phyloP scores from a whole-genome alignment of 2,888 invertebrate genomes.

The Tetanocera ferruginea region DNA sequence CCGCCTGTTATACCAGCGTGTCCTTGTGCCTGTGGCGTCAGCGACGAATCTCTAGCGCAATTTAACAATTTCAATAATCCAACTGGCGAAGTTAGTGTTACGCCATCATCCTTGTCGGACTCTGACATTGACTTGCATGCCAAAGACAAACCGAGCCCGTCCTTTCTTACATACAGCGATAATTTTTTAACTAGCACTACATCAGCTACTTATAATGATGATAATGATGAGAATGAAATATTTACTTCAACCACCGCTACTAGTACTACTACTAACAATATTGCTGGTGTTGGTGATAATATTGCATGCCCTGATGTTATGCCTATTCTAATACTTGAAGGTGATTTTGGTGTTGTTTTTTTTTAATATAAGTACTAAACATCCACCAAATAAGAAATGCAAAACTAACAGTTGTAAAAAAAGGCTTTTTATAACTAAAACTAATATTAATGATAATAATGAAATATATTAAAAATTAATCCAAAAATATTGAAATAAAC shows the following conservation, averaged over 20 bases:
- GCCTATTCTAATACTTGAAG: slow-evolving; percentile 88
- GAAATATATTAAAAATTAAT: no score
- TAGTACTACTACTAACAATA: slow-evolving; percentile 39
- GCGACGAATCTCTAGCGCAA: background rate
- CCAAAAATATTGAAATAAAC: background rate
- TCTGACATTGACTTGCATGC: slow-evolving; percentile 49
- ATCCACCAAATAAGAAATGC: slow-evolving; percentile 14
- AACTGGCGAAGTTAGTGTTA: background rate
- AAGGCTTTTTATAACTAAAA: background rate
- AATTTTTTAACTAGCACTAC: slow-evolving; percentile 64
- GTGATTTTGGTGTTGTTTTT: slow-evolving; percentile 72
- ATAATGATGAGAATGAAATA: slow-evolving; percentile 40
- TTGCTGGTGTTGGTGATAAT: slow-evolving; percentile 51
- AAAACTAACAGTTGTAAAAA: background rate
- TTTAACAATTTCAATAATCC: background rate
- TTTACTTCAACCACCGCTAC: slow-evolving; percentile 21
- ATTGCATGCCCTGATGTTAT: slow-evolving; percentile 77
- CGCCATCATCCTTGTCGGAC: slow-evolving; percentile 4
- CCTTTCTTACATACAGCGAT: slow-evolving; percentile 38
- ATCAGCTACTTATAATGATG: slow-evolving; percentile 50
- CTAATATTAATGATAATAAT: no score
- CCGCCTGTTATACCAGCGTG: slow-evolving; percentile 69
- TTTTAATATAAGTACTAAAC: slow-evolving; percentile 39
- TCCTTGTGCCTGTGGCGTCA: slow-evolving; percentile 60
- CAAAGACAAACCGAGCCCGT: slow-evolving; percentile 42